Base-by-base conservation (phyloP, 2,797 vertebrate species). In the Hybognathus amarus region DNA sequence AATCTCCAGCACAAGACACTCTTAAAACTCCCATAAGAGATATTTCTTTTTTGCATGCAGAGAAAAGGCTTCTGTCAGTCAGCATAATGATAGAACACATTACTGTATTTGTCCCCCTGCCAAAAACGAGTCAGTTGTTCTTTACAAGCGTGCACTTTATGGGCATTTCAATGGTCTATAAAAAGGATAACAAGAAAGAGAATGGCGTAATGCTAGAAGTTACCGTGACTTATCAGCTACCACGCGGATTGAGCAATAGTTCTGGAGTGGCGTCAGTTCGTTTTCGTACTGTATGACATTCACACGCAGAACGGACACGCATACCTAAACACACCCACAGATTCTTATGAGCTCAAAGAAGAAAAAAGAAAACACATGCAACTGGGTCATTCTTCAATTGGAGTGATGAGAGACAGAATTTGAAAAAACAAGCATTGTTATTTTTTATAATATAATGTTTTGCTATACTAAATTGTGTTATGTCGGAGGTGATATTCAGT, bases 81-180 rank as follows among this genome's bases (percentile, higher is more conserved):
- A 12, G 20, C 30, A 15, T 54, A 64, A 73, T 64, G 70, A 52
- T 38, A 24, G 15, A 82, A 18, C 71, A 56, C 17, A 67, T 67
- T 42, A 54, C 33, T 15, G 33, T 27, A 33, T 54, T 42, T 67
- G 70, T 63, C 11, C 2, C 54, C 33, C 47, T 54, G 80, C 71
- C 80, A 75, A 36, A 54, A 56, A 64, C 59, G n/a, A 76, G 33
- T 67, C 20, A 18, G 59, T 54, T 50, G 17, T 24, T 64, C 69
- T 74, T 82, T 82, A 82, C 69, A 74, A 74, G 59, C 56, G 50
- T 73, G 27, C 40, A 66, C 42, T 82, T 66, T 20, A 75, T 66
- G 45, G 70, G 5, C 59, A 74, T 82, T 82, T 75, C 42, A 82
- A 66, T 38, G 42, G 42, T 24, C 56, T 33, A 75, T 66, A 66